Evolutionary conservation across 2,113 vertebrate genomes (phyloP), one percentile per base, ranked within the genome.

Genomic region (Megaceryle maxima): DNA sequence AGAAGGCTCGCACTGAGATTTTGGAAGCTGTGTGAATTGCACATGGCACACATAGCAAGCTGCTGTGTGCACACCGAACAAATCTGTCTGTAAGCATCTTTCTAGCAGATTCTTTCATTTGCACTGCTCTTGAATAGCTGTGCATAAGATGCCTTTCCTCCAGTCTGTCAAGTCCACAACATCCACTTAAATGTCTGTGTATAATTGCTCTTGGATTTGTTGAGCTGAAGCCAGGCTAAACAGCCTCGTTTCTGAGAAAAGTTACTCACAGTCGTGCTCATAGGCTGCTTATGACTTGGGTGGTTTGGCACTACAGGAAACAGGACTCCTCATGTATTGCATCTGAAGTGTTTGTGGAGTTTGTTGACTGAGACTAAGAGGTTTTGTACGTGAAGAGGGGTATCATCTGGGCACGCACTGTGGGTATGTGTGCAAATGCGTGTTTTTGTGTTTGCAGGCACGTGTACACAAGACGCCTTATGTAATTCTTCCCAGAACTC

Each of bases 191-290:
- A 82, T 83, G n/a, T 77, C 72, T 86, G 20, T 72, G 48, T 94
- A 68, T 97, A 97, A 97, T 87, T 96, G 75, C 83, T 75, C 75
- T 69, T 83, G 78, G 83, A 69, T 94, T 94, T 73, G 17, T 64
- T 95, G 88, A 97, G 75, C 84, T 84, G 73, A 94, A 96, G 96
- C 91, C 93, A 95, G 95, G 53, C 93, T 97, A 87, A 97, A 97
- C 86, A 96, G 69, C 63, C 81, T 90, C 87, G 90, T 90, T 98
- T 96, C 89, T 95, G 95, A 89, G 97, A 98, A 97, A 97, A 97
- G 89, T 96, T 97, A 96, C 90, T 97, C 87, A 77, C 88, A 83
- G 91, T 88, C 75, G 79, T 96, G 83, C 73, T 96, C 89, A 91
- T 91, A 90, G 91, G 81, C 96, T 86, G 68, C 69, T 69, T 78